phyloP scores from a whole-genome alignment of 2,113 vertebrate species.

The Tretioscincus oriximinensis region DNA sequence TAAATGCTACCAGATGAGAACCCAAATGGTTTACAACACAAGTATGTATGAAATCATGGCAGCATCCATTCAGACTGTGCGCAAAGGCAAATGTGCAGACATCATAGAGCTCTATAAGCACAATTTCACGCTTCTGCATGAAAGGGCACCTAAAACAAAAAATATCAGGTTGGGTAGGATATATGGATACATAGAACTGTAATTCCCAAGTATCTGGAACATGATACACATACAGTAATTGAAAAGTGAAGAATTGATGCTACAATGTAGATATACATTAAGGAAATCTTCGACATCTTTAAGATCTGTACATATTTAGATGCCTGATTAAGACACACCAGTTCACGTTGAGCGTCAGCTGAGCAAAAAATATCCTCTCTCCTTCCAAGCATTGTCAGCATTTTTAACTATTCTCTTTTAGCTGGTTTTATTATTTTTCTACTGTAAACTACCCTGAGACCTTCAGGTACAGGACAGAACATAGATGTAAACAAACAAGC shows the following conservation, averaged over 20 bases:
- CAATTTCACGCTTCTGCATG: conserved; percentile 54
- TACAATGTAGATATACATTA: not conserved
- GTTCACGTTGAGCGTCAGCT: no score
- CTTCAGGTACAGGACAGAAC: no score
- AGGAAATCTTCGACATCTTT: not conserved
- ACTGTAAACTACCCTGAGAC: no score
- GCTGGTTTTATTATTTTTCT: no score
- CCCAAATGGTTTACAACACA: conserved; percentile 60
- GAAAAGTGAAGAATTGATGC: not conserved
- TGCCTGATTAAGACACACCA: no score
- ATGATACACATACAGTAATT: not conserved
- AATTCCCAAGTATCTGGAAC: not conserved
- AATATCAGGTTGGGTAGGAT: not conserved
- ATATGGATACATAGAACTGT: not conserved
- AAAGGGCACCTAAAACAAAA: conserved; percentile 62
- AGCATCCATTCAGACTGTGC: conserved; percentile 62
- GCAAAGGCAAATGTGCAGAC: conserved; percentile 59
- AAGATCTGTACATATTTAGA: no score
- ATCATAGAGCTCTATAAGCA: conserved; percentile 64
- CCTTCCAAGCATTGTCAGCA: no score
- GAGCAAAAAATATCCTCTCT: no score
- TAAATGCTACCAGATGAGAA: conserved; percentile 60
- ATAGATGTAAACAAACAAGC: no score
- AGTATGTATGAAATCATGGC: conserved; percentile 64
- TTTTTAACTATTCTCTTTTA: no score